Evolutionary conservation across 2,888 invertebrate genomes (phyloP).

Genomic region (Erpobdella octoculata): DNA sequence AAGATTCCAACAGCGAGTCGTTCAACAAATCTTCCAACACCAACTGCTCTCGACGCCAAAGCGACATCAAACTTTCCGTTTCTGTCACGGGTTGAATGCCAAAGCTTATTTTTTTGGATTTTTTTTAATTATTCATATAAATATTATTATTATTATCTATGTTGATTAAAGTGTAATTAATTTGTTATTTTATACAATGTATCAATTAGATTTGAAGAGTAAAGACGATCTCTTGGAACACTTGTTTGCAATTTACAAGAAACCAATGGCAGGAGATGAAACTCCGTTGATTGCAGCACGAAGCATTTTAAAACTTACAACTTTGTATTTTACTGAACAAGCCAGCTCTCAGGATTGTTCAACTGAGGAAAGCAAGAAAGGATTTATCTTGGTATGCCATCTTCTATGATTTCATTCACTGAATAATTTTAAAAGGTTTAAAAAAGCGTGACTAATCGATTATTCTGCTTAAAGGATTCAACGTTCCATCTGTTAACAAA

Average conservation of each 20-base stretch:
- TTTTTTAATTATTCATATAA: not conserved
- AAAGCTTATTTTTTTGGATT: not conserved
- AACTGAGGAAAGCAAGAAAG: not conserved
- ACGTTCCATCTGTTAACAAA: not conserved
- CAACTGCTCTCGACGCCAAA: too few species aligned
- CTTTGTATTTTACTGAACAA: not conserved
- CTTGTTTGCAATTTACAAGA: not conserved
- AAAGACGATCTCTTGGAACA: not conserved
- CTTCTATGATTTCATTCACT: not conserved
- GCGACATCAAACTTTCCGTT: too few species aligned
- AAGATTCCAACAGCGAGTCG: not conserved
- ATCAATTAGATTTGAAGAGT: conserved; percentile 3
- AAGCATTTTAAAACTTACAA: not conserved
- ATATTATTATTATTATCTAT: too few species aligned
- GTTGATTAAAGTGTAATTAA: too few species aligned
- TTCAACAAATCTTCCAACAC: not conserved
- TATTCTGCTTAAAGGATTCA: not conserved
- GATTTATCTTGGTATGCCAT: not conserved
- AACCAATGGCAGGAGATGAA: not conserved
- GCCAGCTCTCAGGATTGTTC: not conserved
- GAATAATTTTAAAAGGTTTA: not conserved
- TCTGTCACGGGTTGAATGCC: not conserved
- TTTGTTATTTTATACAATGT: not conserved
- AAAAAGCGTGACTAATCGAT: not conserved
- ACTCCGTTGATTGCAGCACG: not conserved